Evolutionary conservation across 2,888 invertebrate species (phyloP), one percentile per base, ranked within the genome.

Genomic region (Phaonia tiefii): DNA sequence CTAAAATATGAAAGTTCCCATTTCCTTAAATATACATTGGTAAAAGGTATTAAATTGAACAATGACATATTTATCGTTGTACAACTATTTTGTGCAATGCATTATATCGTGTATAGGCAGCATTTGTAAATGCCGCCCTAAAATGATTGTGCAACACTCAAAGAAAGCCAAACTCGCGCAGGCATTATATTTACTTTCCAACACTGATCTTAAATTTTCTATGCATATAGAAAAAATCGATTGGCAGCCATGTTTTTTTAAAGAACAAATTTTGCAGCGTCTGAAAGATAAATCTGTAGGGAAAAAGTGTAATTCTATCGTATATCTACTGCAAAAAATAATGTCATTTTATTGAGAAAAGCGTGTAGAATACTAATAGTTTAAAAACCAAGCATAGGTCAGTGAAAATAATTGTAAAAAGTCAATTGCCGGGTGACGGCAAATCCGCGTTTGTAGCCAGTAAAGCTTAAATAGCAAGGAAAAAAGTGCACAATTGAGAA

Each of bases 241-340:
- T 58, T 73, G 79, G 79, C 42, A 79, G 79, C 79, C 79, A 79
- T 79, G 79, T 79, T 79, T 75, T 79, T 79, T 75, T 71, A 75
- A 75, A 58, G 71, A 79, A 10, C 58, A 67, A 75, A 70, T 75
- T 73, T 76, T 58, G 51, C 73, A 70, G 76, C 80, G 77, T 80
- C 77, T 70, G 31, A 37, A 49, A 72, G 66, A 56, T 13, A 22
- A 3, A 22, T 25, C 8, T 54, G 25, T 7, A 25, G 44, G 54
- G 25, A 54, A 54, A 25, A 77, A 69, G 22, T 46, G 15, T 39
- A 70, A 15, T 31, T 60, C 58, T 25, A 71, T 25, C 13, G 31
- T 11, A 37, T 37, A 31, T 15, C 66, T 73, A 2, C 4, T 11
- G 15, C 11, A 31, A 8, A 74, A 58, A 51, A 58, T 51, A 74